Percentiles rank a stretch among this genome's conserved stretches.
Conservation (phyloP, 2,113 vertebrate genomes). For the Oreochromis niloticus region DNA sequence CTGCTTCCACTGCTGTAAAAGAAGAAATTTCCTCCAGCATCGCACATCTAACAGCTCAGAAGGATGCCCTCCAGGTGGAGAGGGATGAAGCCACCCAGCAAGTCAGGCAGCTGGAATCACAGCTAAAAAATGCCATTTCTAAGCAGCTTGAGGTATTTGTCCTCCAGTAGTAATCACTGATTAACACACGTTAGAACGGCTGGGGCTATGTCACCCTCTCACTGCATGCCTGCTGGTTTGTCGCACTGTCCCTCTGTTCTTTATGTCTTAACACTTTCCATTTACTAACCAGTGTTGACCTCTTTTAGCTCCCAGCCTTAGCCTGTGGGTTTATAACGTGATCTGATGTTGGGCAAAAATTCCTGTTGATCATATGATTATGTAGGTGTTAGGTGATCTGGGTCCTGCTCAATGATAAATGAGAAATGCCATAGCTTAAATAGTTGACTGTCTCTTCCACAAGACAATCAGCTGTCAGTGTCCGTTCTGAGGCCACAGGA, state of each 20-base stretch:
- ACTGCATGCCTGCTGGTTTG: constrained; percentile 59
- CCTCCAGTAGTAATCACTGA: constrained; percentile 67
- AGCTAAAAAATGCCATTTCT: constrained; percentile 81
- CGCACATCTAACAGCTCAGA: constrained; percentile 67
- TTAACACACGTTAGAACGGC: constrained; percentile 40
- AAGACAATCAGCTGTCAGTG: background rate
- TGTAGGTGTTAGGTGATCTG: background rate
- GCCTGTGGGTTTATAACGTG: constrained; percentile 67
- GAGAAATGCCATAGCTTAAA: background rate
- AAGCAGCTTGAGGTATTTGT: constrained; percentile 80
- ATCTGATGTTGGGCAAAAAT: background rate
- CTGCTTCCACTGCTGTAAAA: constrained; percentile 27
- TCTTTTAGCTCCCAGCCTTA: constrained; percentile 43
- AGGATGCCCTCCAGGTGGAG: constrained; percentile 68
- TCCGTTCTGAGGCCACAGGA: constrained; percentile 68
- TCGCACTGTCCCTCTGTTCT: constrained; percentile 13
- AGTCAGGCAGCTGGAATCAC: constrained; percentile 78
- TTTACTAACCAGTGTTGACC: constrained; percentile 28
- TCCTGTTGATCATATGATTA: background rate
- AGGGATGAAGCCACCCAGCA: constrained; percentile 75
- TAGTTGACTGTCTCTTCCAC: background rate
- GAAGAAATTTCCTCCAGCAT: constrained; percentile 73
- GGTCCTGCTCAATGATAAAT: background rate
- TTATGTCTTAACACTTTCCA: constrained; percentile 43
- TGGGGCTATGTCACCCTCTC: constrained; percentile 55